A percentile compares a stretch with the other conserved stretches of the same genome.
Evolutionary conservation across 2,113 vertebrate species (phyloP).

Genomic region (Monopterus albus): DNA sequence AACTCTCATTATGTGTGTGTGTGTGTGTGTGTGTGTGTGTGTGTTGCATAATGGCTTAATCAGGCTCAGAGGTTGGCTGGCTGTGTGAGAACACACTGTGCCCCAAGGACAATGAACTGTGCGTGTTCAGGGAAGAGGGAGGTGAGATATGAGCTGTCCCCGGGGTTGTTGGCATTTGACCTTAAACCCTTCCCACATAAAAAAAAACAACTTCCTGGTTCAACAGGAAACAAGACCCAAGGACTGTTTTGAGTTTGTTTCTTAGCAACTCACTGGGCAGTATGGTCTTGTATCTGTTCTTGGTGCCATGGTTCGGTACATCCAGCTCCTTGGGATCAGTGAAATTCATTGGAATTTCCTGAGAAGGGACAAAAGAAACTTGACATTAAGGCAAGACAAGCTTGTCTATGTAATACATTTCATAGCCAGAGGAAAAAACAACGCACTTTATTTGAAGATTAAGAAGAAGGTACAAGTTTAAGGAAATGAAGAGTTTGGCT

Average conservation of each 20-base stretch:
- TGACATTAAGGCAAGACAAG: too few species aligned
- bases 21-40: constrained; percentile 31
- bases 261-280: constrained; percentile 93
- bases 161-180: constrained; percentile 47
- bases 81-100: constrained; percentile 54
- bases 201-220: constrained; percentile 61
- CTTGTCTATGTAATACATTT: too few species aligned
- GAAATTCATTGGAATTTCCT: constrained; percentile 99
- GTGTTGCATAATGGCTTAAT: constrained; percentile 61
- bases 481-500: too few species aligned
- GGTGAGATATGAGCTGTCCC: constrained; percentile 35
- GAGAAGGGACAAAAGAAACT: constrained; percentile 32
- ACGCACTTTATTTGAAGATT: not conserved
- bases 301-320: constrained; percentile 92
- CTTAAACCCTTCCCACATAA: constrained; percentile 20
- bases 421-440: too few species aligned
- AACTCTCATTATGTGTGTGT: constrained; percentile 6
- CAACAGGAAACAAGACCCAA: constrained; percentile 27
- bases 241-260: constrained; percentile 12
- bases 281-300: constrained; percentile 98
- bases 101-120: constrained; percentile 35
- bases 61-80: constrained; percentile 10
- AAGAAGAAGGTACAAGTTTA: too few species aligned
- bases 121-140: constrained; percentile 26
- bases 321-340: constrained; percentile 96